Evolutionary conservation across 2,113 vertebrate species (phyloP), one percentile per base, ranked within the genome.

Genomic region (Naja naja): DNA sequence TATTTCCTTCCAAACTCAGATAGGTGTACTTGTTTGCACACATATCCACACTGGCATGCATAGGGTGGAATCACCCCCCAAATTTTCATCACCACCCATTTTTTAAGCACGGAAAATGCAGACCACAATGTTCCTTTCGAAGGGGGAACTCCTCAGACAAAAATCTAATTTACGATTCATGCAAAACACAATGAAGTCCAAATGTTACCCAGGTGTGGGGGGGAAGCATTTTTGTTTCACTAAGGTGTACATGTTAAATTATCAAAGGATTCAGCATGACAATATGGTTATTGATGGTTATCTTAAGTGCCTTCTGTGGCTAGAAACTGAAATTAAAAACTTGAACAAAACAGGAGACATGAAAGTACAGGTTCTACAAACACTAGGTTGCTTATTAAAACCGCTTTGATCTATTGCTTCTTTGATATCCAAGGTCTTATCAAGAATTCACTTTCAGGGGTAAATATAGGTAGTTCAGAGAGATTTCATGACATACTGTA

Each of bases 381-480:
- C 98, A 98, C 98, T 98, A 97, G 98, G 98, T 98, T 98, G 98
- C 99, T 99, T 99, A 99, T 99, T 99, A 99, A 99, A 99, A 98
- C 97, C 95, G 97, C 98, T 99, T 99, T 99, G 99, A 99, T 99
- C 99, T 98, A 95, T 91, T 96, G 96, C 98, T 96, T 98, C 99
- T 99, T 99, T 99, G 99, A 99, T 99, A 99, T 99, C 98, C 97
- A 92, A 96, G 98, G 97, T 98, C 99, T 99, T 99, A 99, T 99
- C 99, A 99, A 99, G 98, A 99, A 99, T 99, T 99, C 99, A 99
- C 99, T 99, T 99, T 99, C 98, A 99, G 98, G 98, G 97, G 98
- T 99, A 99, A 99, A 99, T 99, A 99, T 99, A 99, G 98, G 99
- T 99, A 99, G 99, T 99, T 99, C 98, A 98, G 98, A 99, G 99